Base-by-base conservation (phyloP, 2,888 invertebrate genomes). In the Eupithecia subumbrata region DNA sequence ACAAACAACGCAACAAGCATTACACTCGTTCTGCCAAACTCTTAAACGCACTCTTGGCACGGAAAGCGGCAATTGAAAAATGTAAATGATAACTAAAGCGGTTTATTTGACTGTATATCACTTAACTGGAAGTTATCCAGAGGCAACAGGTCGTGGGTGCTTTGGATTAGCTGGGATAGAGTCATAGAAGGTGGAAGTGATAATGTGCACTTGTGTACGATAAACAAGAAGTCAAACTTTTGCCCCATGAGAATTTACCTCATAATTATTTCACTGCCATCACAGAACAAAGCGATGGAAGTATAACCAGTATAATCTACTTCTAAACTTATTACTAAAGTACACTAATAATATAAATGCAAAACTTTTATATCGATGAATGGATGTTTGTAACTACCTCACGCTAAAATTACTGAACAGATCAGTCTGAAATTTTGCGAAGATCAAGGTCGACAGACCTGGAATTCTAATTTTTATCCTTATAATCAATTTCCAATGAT, bases 51-150 rank as follows among this genome's bases (percentile, higher is more conserved):
- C 87, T 86, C 87, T 92, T 94, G 94, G 94, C 93, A 94, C 86
- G 83, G 84, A 82, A 85, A 78, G 85, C 81, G 84, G 88, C 81
- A 87, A 94, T 94, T 94, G 94, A 94, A 94, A 95, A 94, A 94
- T 94, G 90, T 93, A 91, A 94, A 95, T 94, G 92, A 92, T 93
- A 94, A 93, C 88, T 91, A 86, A 87, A 87, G 87, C 85, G 89
- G 77, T 91, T 92, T 92, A 91, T 92, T 91, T 90, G 89, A 90
- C 89, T 89, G 89, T 92, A 91, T 78, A 76, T 76, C 78, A 78
- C 80, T 82, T 79, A 79, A 76, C 81, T 82, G 81, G 81, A 82
- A 82, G 78, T 79, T 76, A 78, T 82, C 81, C 81, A 82, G 79
- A 72, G 37, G 81, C 81, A 82, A 82, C 81, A 82, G 81, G 81